phyloP scores from a whole-genome alignment of 2,797 vertebrate species.

The Falco cherrug region DNA sequence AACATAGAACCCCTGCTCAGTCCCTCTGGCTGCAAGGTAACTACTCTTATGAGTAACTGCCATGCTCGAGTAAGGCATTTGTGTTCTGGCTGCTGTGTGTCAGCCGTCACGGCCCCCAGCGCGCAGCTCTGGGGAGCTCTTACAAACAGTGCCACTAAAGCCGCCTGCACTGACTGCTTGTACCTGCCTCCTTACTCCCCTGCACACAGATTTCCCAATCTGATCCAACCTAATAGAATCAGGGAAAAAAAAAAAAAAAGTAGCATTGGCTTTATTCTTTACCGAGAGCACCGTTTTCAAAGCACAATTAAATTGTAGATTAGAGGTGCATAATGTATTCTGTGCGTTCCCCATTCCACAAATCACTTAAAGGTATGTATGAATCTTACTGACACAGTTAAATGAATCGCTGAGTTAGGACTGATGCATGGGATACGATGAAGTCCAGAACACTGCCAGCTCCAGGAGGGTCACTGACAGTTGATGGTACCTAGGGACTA shows the following conservation, averaged over 20 bases:
- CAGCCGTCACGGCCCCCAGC: neutral
- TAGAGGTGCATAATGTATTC: neutral
- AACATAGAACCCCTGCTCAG: neutral
- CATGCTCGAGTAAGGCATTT: rapidly evolving
- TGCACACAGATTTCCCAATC: neutral
- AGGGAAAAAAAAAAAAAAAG: neutral
- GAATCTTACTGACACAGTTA: neutral
- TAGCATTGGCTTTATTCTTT: neutral
- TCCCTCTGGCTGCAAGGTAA: neutral
- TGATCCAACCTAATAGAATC: neutral
- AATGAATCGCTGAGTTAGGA: neutral
- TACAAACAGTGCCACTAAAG: neutral
- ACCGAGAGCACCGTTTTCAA: neutral
- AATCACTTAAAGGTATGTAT: neutral
- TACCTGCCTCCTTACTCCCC: neutral
- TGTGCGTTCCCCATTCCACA: neutral
- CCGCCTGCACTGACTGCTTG: neutral
- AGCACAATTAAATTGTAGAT: neutral
- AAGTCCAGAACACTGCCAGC: neutral
- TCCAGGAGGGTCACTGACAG: neutral
- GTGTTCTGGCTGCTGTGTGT: neutral
- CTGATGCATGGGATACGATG: neutral
- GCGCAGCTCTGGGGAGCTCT: neutral
- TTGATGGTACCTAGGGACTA: neutral
- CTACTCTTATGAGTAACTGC: neutral